Base-by-base conservation (phyloP, 2,113 vertebrate genomes). In the Nyctereutes procyonoides region DNA sequence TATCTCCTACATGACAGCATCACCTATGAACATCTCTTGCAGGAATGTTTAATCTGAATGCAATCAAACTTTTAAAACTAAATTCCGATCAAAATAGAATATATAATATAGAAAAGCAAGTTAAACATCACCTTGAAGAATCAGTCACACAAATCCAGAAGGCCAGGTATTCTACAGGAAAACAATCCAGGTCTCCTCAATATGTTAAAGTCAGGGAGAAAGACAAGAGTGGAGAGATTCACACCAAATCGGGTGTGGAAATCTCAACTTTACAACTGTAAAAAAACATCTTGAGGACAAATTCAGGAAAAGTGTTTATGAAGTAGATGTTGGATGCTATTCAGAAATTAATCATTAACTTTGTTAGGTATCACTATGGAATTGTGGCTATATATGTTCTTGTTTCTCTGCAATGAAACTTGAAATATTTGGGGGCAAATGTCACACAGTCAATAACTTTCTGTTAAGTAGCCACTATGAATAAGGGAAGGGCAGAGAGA, bases 261-360 rank as follows among this genome's bases (percentile, higher is more conserved):
- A 74, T 24, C 4, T 81, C n/a, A 51, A 24, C 1, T 2, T 2
- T 32, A 30, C 81, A 86, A 8, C 26, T 11, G 3, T 43, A 58
- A 74, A 89, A 89, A 90, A n/a, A 53, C 38, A 53, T 30, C 67
- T 81, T 30, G 69, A 82, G 53, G 20, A 14, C 30, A 79, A 74
- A 35, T 82, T 67, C 38, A 11, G 48, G 43, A 74, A 93, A 60
- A 2, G 2, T 28, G 15, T 2, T 28, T 53, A 14, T 38, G 20
- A 30, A 56, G n/a, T 30, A 2, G 16, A 8, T 67, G 24, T 76
- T 69, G 60, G 19, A n/a, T 28, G 26, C 26, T 86, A 4, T 63
- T n/a, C 35, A 90, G 38, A 10, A 63, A 88, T n/a, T 38, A n/a
- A 28, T 43, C 2, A 8, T 19, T 62, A 2, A 74, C 10, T 69